These are phyloP conservation scores for Rhynchonycteris naso DNA, from an alignment of 2,797 vertebrate genomes.

Conservation along the genomic window DNA sequence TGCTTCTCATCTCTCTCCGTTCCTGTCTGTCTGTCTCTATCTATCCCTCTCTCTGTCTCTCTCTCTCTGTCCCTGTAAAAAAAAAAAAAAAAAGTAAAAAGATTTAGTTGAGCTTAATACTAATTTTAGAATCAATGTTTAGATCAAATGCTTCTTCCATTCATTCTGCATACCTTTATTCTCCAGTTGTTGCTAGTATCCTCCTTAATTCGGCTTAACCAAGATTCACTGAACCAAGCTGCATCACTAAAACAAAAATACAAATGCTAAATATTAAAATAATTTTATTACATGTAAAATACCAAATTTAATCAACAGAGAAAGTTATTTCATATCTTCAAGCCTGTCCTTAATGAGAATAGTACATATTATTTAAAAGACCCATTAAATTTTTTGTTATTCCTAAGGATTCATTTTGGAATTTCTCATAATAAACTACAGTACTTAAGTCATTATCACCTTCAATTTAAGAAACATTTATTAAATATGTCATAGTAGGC, in stretches of 20 bases:
- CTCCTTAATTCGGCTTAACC: conserved; percentile 95
- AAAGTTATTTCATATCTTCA: conserved; percentile 2
- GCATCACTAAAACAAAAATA: conserved; percentile 90
- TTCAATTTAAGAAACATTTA: conserved; percentile 54
- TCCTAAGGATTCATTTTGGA: neutral
- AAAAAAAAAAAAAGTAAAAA: too few relatives aligned
- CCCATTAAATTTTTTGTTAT: neutral
- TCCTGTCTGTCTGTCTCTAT: too few relatives aligned
- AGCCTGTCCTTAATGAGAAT: neutral
- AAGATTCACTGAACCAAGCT: conserved; percentile 93
- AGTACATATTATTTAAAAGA: conserved; percentile 14
- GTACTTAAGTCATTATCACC: conserved; percentile 22
- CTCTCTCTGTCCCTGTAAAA: too few relatives aligned
- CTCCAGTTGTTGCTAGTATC: conserved; percentile 96
- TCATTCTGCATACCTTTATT: conserved; percentile 92
- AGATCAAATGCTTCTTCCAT: neutral
- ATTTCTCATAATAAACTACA: conserved; percentile 38
- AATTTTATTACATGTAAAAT: conserved; percentile 14
- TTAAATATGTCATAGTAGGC: neutral
- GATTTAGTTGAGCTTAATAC: neutral
- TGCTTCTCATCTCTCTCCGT: too few relatives aligned
- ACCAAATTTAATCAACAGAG: neutral
- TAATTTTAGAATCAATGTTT: neutral
- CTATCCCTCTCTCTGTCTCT: too few relatives aligned
- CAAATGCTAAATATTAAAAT: conserved; percentile 47